A percentile compares a stretch with the other conserved stretches of the same genome.
Conservation (phyloP, 1,140 invertebrate species). For the Gonioctena quinquepunctata region DNA sequence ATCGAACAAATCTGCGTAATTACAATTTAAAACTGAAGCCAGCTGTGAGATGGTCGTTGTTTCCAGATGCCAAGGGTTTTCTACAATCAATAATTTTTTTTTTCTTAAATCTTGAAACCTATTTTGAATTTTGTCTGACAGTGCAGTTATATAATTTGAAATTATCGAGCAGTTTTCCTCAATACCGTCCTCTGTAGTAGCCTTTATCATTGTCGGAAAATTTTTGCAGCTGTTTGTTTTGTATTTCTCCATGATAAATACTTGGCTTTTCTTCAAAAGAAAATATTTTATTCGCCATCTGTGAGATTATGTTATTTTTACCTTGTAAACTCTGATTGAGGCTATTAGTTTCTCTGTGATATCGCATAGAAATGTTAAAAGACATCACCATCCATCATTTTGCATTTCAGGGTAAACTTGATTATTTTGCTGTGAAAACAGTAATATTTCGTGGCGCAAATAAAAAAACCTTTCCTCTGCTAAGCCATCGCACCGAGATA, state of each 20-base stretch:
- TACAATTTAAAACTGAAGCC: slow-evolving; percentile 5
- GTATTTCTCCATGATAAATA: too few relatives aligned
- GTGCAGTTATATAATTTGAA: neutral
- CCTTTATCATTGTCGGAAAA: too few relatives aligned
- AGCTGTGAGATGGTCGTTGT: neutral
- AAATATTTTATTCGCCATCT: too few relatives aligned
- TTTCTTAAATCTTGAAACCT: slow-evolving; percentile 5
- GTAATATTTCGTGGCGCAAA: too few relatives aligned
- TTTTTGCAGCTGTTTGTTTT: too few relatives aligned
- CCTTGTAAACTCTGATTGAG: neutral
- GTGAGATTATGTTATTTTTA: neutral
- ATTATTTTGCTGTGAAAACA: too few relatives aligned
- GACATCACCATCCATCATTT: neutral
- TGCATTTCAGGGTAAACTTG: too few relatives aligned
- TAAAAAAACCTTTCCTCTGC: slow-evolving; percentile 7
- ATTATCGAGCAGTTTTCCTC: too few relatives aligned
- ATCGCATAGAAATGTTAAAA: neutral
- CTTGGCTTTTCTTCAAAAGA: too few relatives aligned
- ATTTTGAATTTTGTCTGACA: neutral
- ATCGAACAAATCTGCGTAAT: slow-evolving; percentile 9
- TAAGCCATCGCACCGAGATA: slow-evolving; percentile 11
- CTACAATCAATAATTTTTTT: neutral
- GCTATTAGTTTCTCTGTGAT: neutral
- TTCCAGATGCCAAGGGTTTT: neutral
- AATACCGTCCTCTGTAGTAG: too few relatives aligned